Conservation (phyloP, 2,888 invertebrate species). For the Drosophila phalerata region DNA sequence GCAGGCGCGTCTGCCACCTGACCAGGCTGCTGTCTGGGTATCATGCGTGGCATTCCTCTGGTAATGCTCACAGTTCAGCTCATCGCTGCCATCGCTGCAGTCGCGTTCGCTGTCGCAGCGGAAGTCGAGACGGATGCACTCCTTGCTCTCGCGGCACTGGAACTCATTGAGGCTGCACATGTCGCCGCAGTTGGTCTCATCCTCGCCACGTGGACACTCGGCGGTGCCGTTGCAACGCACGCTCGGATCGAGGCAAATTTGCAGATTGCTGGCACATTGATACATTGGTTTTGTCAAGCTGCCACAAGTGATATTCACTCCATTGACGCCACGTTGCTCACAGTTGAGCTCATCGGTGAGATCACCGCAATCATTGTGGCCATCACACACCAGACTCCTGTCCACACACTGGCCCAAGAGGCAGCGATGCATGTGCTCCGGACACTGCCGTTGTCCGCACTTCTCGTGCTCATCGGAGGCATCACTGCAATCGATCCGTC, state of each 20-base stretch:
- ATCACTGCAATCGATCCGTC: conserved; percentile 91
- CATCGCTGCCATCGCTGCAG: conserved; percentile 91
- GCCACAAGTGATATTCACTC: conserved; percentile 85
- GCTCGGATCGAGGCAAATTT: conserved; percentile 75
- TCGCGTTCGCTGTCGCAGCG: conserved; percentile 88
- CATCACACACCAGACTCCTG: conserved; percentile 87
- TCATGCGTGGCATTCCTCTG: conserved; percentile 49
- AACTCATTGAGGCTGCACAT: conserved; percentile 88
- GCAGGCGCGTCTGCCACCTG: conserved; percentile 66
- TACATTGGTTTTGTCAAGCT: conserved; percentile 69
- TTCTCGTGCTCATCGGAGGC: conserved; percentile 90
- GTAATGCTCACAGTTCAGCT: conserved; percentile 86
- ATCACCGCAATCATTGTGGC: conserved; percentile 87
- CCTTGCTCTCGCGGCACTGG: conserved; percentile 88
- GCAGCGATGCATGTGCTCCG: conserved; percentile 84
- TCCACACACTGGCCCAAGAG: conserved; percentile 87
- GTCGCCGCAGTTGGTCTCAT: conserved; percentile 88
- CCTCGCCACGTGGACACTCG: conserved; percentile 91
- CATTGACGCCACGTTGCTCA: conserved; percentile 24
- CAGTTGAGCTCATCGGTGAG: conserved; percentile 87
- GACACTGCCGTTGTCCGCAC: conserved; percentile 83
- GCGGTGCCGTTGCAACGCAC: conserved; percentile 88
- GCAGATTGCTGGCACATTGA: conserved; percentile 81
- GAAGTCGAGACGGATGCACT: conserved; percentile 88
- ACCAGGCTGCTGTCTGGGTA: neutral